These are phyloP conservation scores for Epizoanthus stellaris DNA, from an alignment of 92 coral and sea anemone species.

Conservation along the genomic window DNA sequence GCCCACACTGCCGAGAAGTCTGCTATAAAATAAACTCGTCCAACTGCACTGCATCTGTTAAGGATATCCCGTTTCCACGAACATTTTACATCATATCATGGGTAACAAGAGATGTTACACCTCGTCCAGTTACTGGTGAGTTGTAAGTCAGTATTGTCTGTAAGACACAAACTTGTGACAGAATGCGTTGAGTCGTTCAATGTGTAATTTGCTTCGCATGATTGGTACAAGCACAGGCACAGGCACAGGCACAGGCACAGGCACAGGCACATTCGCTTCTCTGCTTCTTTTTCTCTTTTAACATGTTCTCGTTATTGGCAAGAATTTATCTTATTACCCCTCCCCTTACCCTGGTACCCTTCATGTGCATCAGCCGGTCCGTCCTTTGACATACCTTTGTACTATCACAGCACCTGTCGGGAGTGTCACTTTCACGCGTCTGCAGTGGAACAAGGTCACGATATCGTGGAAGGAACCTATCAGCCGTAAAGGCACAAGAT, in stretches of 20 bases:
- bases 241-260: no score
- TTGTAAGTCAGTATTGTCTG: no score
- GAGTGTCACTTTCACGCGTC: conserved; percentile 57
- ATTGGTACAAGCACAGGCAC: no score
- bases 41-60: conserved; percentile 38
- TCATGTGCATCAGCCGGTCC: no score
- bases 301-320: no score
- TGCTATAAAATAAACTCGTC: conserved; percentile 62
- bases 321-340: no score
- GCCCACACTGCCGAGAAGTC: conserved; percentile 43
- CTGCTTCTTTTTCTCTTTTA: no score
- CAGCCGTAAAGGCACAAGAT: conserved; percentile 24
- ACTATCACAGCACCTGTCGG: conserved; percentile 48
- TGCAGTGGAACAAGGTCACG: conserved; percentile 62
- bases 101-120: conserved; percentile 50
- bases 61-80: conserved; percentile 38
- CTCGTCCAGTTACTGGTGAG: conserved; percentile 52
- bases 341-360: neutral
- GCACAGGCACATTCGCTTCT: neutral
- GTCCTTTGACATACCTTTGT: neutral
- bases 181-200: no score
- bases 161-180: no score
- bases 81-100: conserved; percentile 63
- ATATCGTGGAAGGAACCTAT: conserved; percentile 80
- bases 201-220: no score